Conservation (phyloP, 1,140 invertebrate species). For the Hesperophylax magnus region DNA sequence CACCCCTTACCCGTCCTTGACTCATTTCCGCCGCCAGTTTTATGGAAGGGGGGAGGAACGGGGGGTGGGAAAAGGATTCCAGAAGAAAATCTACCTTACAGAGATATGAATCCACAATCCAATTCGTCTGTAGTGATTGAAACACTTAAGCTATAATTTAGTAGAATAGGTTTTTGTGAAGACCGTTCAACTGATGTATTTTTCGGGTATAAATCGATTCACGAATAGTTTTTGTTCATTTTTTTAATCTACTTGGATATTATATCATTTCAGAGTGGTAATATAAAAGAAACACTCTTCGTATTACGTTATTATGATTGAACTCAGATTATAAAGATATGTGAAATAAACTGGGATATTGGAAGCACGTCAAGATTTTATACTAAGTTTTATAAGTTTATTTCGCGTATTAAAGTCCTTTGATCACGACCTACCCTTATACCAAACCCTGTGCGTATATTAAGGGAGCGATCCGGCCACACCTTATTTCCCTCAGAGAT, state of each 20-base stretch:
- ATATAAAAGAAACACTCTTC: not conserved
- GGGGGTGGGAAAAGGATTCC: not conserved
- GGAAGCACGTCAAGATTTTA: too few relatives aligned
- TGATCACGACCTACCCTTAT: too few relatives aligned
- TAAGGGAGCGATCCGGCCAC: not conserved
- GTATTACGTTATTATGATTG: too few relatives aligned
- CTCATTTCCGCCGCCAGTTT: constrained; percentile 23
- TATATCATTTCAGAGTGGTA: not conserved
- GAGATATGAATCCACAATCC: not conserved
- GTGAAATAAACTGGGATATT: too few relatives aligned
- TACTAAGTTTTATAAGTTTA: too few relatives aligned
- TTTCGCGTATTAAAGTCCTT: too few relatives aligned
- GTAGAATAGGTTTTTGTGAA: too few relatives aligned
- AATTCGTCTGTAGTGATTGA: constrained; percentile 1
- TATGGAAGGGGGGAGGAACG: not conserved
- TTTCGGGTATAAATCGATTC: too few relatives aligned
- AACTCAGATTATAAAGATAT: too few relatives aligned
- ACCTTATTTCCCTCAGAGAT: constrained; percentile 8
- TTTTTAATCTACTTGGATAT: not conserved
- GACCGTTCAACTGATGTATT: too few relatives aligned
- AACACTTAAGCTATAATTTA: constrained; percentile 1
- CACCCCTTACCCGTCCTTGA: constrained; percentile 16
- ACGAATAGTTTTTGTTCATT: too few relatives aligned
- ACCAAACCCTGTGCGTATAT: too few relatives aligned
- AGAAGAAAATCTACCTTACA: constrained; percentile 23